Evolutionary conservation across 2,797 vertebrate genomes (phyloP).

Genomic region (Perodicticus potto): DNA sequence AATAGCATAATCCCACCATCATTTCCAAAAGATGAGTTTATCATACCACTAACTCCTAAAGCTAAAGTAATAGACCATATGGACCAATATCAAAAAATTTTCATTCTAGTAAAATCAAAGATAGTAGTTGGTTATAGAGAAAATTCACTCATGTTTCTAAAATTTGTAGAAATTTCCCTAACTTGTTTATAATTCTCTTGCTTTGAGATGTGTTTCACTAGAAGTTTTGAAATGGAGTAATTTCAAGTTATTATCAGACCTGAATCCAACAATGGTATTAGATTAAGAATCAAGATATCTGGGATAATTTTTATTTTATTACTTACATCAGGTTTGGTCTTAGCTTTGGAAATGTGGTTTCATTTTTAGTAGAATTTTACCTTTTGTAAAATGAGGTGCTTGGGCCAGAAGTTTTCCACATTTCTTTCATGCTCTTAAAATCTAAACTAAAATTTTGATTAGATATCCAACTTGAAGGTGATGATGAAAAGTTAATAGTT

Average conservation of each 20-base stretch:
- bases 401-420: not conserved
- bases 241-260: not conserved
- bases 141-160: not conserved
- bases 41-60: not conserved
- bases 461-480: constrained; percentile 11
- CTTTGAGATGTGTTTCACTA: not conserved
- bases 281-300: not conserved
- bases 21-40: not conserved
- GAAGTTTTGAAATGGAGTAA: constrained; percentile 22
- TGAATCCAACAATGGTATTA: not conserved
- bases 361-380: constrained; percentile 3
- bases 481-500: constrained; percentile 16
- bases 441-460: not conserved
- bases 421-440: constrained; percentile 13
- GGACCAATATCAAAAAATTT: not conserved
- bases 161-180: not conserved
- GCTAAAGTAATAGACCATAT: not conserved
- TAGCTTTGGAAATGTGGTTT: constrained; percentile 22
- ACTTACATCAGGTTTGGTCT: not conserved
- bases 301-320: not conserved
- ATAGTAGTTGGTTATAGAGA: not conserved
- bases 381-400: constrained; percentile 2
- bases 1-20: not conserved
- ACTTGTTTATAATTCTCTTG: not conserved
- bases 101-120: not conserved